phyloP scores from a whole-genome alignment of 2,888 invertebrate species.

The Xestia ashworthii region DNA sequence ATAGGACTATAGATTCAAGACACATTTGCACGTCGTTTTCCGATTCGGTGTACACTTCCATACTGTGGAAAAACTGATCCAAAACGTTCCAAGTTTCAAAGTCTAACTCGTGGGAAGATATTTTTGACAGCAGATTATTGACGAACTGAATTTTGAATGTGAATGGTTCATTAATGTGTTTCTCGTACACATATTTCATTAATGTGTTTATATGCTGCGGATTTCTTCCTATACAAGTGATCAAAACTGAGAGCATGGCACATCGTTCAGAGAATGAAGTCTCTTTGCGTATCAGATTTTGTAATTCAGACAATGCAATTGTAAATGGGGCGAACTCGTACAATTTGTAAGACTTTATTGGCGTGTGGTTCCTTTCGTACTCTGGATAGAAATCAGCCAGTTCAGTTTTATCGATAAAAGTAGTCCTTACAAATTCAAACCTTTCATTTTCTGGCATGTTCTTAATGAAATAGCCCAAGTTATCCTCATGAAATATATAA shows the following conservation, averaged over 20 bases:
- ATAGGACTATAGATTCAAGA: slow-evolving; percentile 75
- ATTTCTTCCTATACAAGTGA: slow-evolving; percentile 73
- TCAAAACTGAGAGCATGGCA: slow-evolving; percentile 74
- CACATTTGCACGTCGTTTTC: slow-evolving; percentile 72
- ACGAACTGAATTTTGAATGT: slow-evolving; percentile 77
- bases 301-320: slow-evolving; percentile 76
- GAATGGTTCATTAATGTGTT: slow-evolving; percentile 81
- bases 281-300: slow-evolving; percentile 76
- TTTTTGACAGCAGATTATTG: slow-evolving; percentile 72
- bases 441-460: slow-evolving; percentile 11
- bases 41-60: slow-evolving; percentile 81
- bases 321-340: slow-evolving; percentile 69
- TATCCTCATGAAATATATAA: not conserved
- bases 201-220: slow-evolving; percentile 72
- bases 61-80: slow-evolving; percentile 79
- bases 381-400: slow-evolving; percentile 3
- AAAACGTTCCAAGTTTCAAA: slow-evolving; percentile 77
- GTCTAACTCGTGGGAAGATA: slow-evolving; percentile 71
- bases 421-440: slow-evolving; percentile 21
- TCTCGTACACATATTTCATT: slow-evolving; percentile 77
- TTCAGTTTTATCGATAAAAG: slow-evolving; percentile 18
- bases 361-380: slow-evolving; percentile 62
- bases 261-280: slow-evolving; percentile 75
- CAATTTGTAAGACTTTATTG: slow-evolving; percentile 34
- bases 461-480: not conserved